phyloP scores from a whole-genome alignment of 2,797 vertebrate genomes.

The Dromococcyx pavoninus region DNA sequence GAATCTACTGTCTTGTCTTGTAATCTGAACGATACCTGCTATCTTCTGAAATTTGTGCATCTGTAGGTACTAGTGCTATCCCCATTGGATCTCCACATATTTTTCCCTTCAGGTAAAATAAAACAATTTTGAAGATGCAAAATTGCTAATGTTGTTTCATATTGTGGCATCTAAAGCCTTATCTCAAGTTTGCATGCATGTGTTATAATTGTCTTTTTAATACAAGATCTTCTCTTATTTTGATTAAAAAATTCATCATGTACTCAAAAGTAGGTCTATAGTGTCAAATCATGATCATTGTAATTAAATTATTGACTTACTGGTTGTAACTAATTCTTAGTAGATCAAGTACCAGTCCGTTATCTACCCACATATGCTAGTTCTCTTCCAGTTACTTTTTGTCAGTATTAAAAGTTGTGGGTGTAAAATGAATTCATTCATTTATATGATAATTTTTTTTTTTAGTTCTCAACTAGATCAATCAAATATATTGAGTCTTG shows the following conservation, averaged over 20 bases:
- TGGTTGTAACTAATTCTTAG: background rate
- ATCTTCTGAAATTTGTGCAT: background rate
- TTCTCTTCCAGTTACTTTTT: background rate
- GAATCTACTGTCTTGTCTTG: background rate
- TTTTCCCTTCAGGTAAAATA: background rate
- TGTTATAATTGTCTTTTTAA: background rate
- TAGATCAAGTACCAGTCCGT: background rate
- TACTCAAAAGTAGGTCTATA: background rate
- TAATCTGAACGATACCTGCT: background rate
- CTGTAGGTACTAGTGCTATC: background rate
- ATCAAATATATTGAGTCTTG: background rate
- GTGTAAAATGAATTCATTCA: background rate
- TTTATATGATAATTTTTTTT: background rate
- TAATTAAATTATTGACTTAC: background rate
- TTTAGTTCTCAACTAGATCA: background rate
- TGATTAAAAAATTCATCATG: background rate
- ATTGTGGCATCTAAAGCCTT: background rate
- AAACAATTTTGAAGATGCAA: background rate
- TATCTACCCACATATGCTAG: background rate
- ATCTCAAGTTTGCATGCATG: background rate
- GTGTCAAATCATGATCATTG: background rate
- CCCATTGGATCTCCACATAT: accelerated
- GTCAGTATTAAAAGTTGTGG: background rate
- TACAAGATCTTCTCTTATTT: background rate
- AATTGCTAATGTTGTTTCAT: background rate